phyloP scores from a whole-genome alignment of 2,888 invertebrate species.

The Rhamphomyia laevipes region DNA sequence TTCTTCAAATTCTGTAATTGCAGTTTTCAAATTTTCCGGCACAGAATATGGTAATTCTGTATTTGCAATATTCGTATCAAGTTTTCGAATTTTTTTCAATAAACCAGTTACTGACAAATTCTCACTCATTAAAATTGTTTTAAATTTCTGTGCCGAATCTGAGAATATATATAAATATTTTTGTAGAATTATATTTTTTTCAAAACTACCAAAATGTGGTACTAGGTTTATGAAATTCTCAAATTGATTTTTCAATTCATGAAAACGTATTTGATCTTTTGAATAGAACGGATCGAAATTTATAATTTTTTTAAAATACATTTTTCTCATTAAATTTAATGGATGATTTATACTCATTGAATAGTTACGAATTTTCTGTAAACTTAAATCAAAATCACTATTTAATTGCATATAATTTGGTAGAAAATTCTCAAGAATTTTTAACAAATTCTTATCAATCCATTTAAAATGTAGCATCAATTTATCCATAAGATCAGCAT shows the following conservation, averaged over 20 bases:
- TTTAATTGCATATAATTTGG: slow-evolving; percentile 15
- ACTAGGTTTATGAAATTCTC: slow-evolving; percentile 12
- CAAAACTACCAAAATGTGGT: slow-evolving; percentile 26
- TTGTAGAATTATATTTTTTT: slow-evolving; percentile 19
- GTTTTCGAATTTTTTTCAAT: background rate
- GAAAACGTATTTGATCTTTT: slow-evolving; percentile 10
- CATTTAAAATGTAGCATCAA: slow-evolving; percentile 61
- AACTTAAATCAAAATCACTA: slow-evolving; percentile 14
- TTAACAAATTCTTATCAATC: slow-evolving; percentile 52
- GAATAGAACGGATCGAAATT: slow-evolving; percentile 15
- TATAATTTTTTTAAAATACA: slow-evolving; percentile 12
- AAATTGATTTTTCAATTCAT: slow-evolving; percentile 26
- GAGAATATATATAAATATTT: slow-evolving; percentile 16
- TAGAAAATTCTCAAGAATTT: slow-evolving; percentile 14
- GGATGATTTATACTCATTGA: slow-evolving; percentile 16
- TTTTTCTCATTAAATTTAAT: slow-evolving; percentile 14
- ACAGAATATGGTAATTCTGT: too few relatives aligned
- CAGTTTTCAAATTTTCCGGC: too few relatives aligned
- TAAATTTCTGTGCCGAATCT: slow-evolving; percentile 3
- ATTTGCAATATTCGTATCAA: too few relatives aligned
- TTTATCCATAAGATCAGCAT: slow-evolving; percentile 46
- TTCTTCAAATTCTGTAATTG: background rate
- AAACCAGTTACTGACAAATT: background rate
- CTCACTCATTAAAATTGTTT: background rate
- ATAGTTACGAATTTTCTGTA: slow-evolving; percentile 21